Evolutionary conservation across 2,888 invertebrate species (phyloP), one percentile per base, ranked within the genome.

Genomic region (Cataglyphis altisquamis): DNA sequence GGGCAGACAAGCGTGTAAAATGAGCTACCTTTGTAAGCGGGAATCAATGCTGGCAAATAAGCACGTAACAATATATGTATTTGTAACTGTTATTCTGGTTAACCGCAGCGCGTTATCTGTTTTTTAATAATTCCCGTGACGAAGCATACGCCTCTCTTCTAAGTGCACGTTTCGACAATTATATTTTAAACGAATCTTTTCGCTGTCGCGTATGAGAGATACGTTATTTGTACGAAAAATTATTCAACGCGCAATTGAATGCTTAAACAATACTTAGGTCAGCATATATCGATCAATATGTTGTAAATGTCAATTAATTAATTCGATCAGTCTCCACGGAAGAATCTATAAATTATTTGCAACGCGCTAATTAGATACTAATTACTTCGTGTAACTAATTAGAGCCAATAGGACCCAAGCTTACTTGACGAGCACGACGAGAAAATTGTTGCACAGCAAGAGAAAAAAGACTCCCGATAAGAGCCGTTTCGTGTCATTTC

Each of bases 301-400:
- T 29, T 60, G 55, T 29, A 41, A 57, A 70, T 70, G 48, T 48
- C 78, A 70, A 78, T 78, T 78, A 78, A 45, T 32, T 10, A 25
- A 32, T 70, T 78, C 57, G 70, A 57, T 70, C 57, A 41, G 41
- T n/a, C 55, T 32, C 29, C 21, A 70, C 21, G 41, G 60, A 70
- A 55, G 41, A 41, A 48, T 70, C 32, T 32, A 70, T 21, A 57
- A 70, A 78, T 78, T 57, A 78, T 78, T 78, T 78, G 57, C 57
- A n/a, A 57, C 70, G 57, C n/a, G 21, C 57, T 70, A 78, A 78
- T 78, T 78, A 70, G 70, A 78, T 57, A 57, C 57, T 78, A 78
- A 78, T 70, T 78, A 78, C 70, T 41, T 41, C 57, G 9, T 45
- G 78, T 78, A 78, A 70, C 78, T 70, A 78, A 78, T 70, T 78